A percentile compares a stretch with the other conserved stretches of the same genome.
Evolutionary conservation across 2,888 invertebrate genomes (phyloP).

Genomic region (Ophraella communa): DNA sequence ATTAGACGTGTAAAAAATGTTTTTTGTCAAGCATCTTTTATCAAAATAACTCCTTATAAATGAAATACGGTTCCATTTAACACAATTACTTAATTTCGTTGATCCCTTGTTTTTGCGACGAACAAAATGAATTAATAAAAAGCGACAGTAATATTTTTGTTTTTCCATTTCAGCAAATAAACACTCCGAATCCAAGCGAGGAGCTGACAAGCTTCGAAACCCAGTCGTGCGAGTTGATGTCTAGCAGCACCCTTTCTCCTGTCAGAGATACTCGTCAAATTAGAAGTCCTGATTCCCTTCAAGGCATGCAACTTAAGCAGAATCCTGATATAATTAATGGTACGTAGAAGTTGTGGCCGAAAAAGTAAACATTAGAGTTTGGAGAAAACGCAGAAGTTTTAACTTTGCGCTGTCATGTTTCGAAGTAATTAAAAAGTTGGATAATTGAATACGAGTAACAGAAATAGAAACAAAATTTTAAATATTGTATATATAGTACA

Average conservation of each 20-base stretch:
- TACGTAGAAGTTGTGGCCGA: conserved; percentile 60
- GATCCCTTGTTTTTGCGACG: no score
- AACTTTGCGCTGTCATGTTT: neutral
- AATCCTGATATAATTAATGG: conserved; percentile 82
- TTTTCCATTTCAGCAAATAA: conserved; percentile 22
- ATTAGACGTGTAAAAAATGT: no score
- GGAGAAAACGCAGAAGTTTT: neutral
- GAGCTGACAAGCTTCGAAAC: conserved; percentile 36
- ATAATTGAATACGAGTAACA: no score
- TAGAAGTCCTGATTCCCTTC: conserved; percentile 62
- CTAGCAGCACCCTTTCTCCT: conserved; percentile 43
- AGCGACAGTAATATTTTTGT: neutral
- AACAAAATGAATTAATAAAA: no score
- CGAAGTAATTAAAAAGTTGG: neutral
- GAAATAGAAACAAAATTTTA: neutral
- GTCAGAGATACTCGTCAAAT: conserved; percentile 60
- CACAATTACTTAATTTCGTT: no score
- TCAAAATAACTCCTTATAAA: neutral
- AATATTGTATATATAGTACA: no score
- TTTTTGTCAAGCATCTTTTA: no score
- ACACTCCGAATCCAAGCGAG: conserved; percentile 29
- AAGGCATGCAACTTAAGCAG: conserved; percentile 66
- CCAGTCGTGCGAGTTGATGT: conserved; percentile 41
- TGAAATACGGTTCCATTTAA: no score
- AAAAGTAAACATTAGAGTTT: neutral